phyloP scores from a whole-genome alignment of 1,140 invertebrate species.

The Zaprionus taronus region DNA sequence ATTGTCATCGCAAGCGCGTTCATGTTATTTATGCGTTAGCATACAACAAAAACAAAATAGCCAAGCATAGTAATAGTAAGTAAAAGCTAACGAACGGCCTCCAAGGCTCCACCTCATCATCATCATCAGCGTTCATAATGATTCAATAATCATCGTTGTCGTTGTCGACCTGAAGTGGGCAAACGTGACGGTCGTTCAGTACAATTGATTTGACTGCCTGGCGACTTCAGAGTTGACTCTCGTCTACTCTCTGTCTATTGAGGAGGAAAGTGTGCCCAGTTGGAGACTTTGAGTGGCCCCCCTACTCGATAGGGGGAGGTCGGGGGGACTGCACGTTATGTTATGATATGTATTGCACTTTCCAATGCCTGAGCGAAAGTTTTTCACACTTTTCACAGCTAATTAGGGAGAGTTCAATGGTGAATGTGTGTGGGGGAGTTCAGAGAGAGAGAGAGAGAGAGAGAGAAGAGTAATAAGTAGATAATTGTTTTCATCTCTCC shows the following conservation, averaged over 20 bases:
- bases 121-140: slow-evolving; percentile 15
- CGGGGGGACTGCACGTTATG: slow-evolving; percentile 17
- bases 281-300: slow-evolving; percentile 12
- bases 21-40: slow-evolving; percentile 59
- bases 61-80: slow-evolving; percentile 7
- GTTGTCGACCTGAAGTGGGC: slow-evolving; percentile 50
- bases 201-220: slow-evolving; percentile 64
- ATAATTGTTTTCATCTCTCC: not conserved
- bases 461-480: not conserved
- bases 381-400: slow-evolving; percentile 55
- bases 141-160: slow-evolving; percentile 8
- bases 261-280: slow-evolving; percentile 42
- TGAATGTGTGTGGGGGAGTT: slow-evolving; percentile 30
- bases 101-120: slow-evolving; percentile 28
- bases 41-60: slow-evolving; percentile 4
- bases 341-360: slow-evolving; percentile 45
- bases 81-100: slow-evolving; percentile 53
- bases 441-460: not conserved
- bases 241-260: not conserved
- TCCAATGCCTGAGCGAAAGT: slow-evolving; percentile 60
- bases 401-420: slow-evolving; percentile 27
- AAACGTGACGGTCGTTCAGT: slow-evolving; percentile 62
- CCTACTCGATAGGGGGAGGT: slow-evolving; percentile 13
- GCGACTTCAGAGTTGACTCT: not conserved
- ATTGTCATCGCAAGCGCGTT: slow-evolving; percentile 57